Conservation (phyloP, 1,140 invertebrate genomes). For the Leptoteleia sp. region DNA sequence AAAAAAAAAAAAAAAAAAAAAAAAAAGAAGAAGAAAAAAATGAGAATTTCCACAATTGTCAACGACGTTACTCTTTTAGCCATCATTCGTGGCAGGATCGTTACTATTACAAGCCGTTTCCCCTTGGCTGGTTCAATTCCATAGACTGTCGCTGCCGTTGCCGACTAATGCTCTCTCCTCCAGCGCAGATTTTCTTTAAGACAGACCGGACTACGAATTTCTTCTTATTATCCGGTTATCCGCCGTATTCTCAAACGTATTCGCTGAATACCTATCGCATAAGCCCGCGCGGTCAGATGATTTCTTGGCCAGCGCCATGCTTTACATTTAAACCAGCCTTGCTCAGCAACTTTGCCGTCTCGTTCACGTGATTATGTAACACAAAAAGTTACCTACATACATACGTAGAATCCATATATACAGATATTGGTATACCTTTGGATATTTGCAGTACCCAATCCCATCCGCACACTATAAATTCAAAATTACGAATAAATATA, state of each 20-base stretch:
- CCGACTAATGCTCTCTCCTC: constrained; percentile 41
- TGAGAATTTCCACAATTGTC: constrained; percentile 52
- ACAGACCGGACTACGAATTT: constrained; percentile 66
- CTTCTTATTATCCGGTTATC: constrained; percentile 70
- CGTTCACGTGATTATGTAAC: no score
- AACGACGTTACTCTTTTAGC: constrained; percentile 37
- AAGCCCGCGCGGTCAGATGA: constrained; percentile 19
- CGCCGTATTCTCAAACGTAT: constrained; percentile 52
- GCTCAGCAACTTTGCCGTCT: no score
- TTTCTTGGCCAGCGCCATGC: constrained; percentile 13
- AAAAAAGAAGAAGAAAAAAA: no score
- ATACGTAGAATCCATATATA: no score
- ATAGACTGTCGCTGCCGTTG: constrained; percentile 17
- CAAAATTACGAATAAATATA: no score
- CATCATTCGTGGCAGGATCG: constrained; percentile 38
- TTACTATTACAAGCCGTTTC: constrained; percentile 37
- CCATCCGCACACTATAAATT: no score
- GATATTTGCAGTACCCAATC: no score
- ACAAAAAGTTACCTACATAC: no score
- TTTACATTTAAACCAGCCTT: constrained; percentile 16
- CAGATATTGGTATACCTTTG: no score
- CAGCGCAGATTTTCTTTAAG: constrained; percentile 47
- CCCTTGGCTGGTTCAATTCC: constrained; percentile 35
- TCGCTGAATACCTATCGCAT: constrained; percentile 53
- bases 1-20: no score